Conservation (phyloP, 37 sponge, comb jelly and placozoan species). For the Bolinopsis microptera region DNA sequence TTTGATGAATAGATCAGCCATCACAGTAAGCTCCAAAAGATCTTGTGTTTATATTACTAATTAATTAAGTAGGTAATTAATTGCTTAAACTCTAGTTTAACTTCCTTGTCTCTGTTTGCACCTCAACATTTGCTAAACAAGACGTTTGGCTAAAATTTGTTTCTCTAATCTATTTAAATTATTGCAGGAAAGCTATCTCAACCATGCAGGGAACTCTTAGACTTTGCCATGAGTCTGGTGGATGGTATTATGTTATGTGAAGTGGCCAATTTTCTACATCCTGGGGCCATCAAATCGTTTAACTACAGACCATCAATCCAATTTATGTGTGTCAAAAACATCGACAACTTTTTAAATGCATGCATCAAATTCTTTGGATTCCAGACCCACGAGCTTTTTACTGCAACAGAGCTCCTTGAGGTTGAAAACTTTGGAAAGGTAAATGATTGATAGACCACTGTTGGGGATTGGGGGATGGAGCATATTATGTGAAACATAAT, state of each 20-base stretch:
- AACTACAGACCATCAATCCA: not conserved
- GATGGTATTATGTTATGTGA: conserved; percentile 56
- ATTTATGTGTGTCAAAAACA: conserved; percentile 55
- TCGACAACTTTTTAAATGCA: conserved; percentile 36
- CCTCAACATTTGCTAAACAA: not conserved
- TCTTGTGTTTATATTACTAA: not conserved
- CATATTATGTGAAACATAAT: too few relatives aligned
- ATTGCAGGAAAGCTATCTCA: conserved; percentile 47
- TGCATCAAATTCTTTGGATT: conserved; percentile 65
- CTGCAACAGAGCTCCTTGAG: conserved; percentile 55
- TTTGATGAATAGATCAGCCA: too few relatives aligned
- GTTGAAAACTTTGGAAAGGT: conserved; percentile 64
- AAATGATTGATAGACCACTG: too few relatives aligned
- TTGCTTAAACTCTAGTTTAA: not conserved
- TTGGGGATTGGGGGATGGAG: too few relatives aligned
- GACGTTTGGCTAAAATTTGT: not conserved
- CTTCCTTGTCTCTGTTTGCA: not conserved
- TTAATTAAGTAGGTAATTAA: not conserved
- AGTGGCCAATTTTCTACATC: conserved; percentile 50
- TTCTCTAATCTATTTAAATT: not conserved
- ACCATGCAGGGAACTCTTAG: not conserved
- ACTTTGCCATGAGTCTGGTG: conserved; percentile 43
- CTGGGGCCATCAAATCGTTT: conserved; percentile 26
- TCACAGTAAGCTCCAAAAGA: too few relatives aligned
- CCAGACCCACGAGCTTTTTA: conserved; percentile 33